A percentile compares a stretch with the other conserved stretches of the same genome.
These are phyloP conservation scores for Alouatta palliata DNA, from an alignment of 2,113 vertebrate genomes.

Conservation along the genomic window DNA sequence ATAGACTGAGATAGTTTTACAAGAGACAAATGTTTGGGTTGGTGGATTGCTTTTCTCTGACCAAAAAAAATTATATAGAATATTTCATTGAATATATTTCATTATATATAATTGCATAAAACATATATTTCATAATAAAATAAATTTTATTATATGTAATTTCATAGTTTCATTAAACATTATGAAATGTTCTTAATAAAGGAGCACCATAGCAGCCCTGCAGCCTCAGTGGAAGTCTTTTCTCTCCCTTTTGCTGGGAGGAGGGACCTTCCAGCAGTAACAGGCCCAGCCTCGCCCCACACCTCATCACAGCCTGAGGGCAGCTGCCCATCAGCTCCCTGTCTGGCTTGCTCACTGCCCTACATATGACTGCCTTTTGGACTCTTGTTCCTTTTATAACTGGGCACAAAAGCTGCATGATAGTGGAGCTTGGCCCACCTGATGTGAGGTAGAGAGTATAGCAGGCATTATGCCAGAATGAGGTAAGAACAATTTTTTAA, in stretches of 20 bases:
- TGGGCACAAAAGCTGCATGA: background rate
- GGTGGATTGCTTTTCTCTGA: background rate
- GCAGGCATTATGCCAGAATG: background rate
- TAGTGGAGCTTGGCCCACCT: background rate
- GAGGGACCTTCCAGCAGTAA: fast-evolving
- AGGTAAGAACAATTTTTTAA: background rate
- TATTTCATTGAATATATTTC: background rate
- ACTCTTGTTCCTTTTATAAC: background rate
- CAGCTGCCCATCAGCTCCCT: fast-evolving
- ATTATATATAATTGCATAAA: too few relatives aligned
- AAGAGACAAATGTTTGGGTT: background rate
- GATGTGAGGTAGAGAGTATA: background rate
- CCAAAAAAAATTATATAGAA: background rate
- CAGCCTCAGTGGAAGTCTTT: background rate
- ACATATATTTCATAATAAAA: too few relatives aligned
- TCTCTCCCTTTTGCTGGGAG: fast-evolving
- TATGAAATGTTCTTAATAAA: background rate
- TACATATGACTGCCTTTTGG: background rate
- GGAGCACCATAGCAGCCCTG: background rate
- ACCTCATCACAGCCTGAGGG: fast-evolving
- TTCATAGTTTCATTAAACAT: background rate
- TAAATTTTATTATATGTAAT: background rate
- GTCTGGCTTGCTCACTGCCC: background rate
- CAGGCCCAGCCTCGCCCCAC: fast-evolving
- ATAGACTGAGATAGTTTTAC: background rate